Evolutionary conservation across 2,113 vertebrate species (phyloP).

Genomic region (Ammodytes dubius): DNA sequence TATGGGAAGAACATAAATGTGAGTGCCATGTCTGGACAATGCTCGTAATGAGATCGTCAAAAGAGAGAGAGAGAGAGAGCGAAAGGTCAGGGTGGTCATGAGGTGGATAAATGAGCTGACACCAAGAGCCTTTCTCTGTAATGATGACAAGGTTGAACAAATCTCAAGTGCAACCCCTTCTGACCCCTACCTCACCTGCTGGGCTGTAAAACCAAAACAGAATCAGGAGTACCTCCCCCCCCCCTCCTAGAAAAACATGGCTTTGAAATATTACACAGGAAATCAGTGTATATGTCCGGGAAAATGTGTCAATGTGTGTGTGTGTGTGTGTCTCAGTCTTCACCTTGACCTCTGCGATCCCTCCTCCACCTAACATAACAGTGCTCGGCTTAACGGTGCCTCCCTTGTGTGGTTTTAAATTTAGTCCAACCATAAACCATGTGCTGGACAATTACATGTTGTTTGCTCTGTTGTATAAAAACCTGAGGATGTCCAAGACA

Average conservation of each 20-base stretch:
- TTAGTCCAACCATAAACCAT: conserved; percentile 32
- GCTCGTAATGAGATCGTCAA: conserved; percentile 20
- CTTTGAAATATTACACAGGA: conserved; percentile 59
- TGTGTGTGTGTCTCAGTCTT: conserved; percentile 21
- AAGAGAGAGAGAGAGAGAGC: conserved; percentile 25
- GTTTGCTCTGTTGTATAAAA: conserved; percentile 19
- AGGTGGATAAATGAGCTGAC: conserved; percentile 56
- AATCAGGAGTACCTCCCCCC: neutral
- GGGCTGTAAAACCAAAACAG: conserved; percentile 20
- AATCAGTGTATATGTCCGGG: conserved; percentile 28
- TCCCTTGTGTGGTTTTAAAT: conserved; percentile 34
- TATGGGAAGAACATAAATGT: conserved; percentile 10
- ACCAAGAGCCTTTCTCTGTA: conserved; percentile 30
- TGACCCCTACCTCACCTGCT: conserved; percentile 55
- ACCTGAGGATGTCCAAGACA: conserved; percentile 3
- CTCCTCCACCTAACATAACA: conserved; percentile 48
- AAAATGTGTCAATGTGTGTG: neutral
- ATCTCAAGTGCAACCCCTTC: conserved; percentile 6
- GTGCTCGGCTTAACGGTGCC: conserved; percentile 26
- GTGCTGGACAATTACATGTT: conserved; percentile 15
- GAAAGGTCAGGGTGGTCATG: conserved; percentile 21
- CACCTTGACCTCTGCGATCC: conserved; percentile 47
- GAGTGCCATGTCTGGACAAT: conserved; percentile 12
- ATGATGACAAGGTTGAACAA: conserved; percentile 54
- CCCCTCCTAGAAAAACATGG: conserved; percentile 9